Percentiles rank a stretch among this genome's conserved stretches.
Conservation (phyloP, 2,888 invertebrate species). For the Hydrotaea diabolus region DNA sequence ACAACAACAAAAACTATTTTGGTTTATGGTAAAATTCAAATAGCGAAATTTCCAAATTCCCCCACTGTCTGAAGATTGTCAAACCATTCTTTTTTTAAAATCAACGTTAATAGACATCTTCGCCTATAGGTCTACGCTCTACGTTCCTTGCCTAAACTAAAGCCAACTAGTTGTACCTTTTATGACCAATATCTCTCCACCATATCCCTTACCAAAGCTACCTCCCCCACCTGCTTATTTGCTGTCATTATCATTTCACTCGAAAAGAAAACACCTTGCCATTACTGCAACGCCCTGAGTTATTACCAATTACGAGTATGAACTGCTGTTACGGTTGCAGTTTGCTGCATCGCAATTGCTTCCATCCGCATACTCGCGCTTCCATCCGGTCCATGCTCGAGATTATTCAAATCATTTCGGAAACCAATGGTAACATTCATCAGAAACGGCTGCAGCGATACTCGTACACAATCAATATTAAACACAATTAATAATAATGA, state of each 20-base stretch:
- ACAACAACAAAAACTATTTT: too few species aligned
- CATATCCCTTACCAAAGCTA: background rate
- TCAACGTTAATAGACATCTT: too few species aligned
- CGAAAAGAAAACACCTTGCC: too few species aligned
- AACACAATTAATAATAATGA: constrained; percentile 33
- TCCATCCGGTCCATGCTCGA: background rate
- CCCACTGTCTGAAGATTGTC: too few species aligned
- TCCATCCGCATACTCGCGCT: background rate
- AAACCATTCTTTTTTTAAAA: too few species aligned
- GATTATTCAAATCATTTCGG: constrained; percentile 15
- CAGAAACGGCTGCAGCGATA: constrained; percentile 11
- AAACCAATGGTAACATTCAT: constrained; percentile 21
- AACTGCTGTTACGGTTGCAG: background rate
- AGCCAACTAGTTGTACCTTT: too few species aligned
- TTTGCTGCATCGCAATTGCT: background rate
- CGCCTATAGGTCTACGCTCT: too few species aligned
- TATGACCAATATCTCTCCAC: background rate
- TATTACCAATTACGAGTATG: background rate
- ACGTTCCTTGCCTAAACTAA: too few species aligned
- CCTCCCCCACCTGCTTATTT: background rate
- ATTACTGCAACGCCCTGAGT: background rate
- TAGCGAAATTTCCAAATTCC: too few species aligned
- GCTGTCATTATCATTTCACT: background rate
- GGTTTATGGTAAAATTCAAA: too few species aligned
- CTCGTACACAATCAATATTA: constrained; percentile 11